Evolutionary conservation across 2,113 vertebrate species (phyloP), one percentile per base, ranked within the genome.

Genomic region (Haemorhous mexicanus): DNA sequence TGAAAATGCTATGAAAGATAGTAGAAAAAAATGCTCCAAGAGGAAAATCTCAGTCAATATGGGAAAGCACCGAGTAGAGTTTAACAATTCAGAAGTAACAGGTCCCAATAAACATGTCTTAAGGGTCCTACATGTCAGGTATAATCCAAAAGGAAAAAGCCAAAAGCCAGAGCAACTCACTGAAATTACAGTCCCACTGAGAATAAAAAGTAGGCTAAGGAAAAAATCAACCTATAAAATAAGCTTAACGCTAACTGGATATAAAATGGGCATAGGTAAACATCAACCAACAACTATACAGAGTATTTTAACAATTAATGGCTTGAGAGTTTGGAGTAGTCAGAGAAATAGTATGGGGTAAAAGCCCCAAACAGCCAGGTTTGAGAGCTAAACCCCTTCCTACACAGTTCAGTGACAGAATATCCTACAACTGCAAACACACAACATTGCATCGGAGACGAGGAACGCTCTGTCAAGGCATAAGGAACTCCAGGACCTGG

Each of bases 81-180:
- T 89, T 73, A 93, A 83, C 21, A 91, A 76, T 20, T 11, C 49
- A 92, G 50, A 84, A 94, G 66, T 26, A 95, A 83, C 35, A 90
- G 46, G 30, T 76, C 28, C 18, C n/a, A 61, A 33, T 16, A 58
- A 87, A 74, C 0, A 3, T 7, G 9, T 50, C n/a, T 67, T 52
- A n/a, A 39, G 22, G 35, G 27, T 82, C 32, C 39, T 67, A 24
- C 15, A 19, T 0, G 0, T 33, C 67, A 94, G 14, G 11, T 37
- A 50, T 32, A 28, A 70, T 22, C 33, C 76, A 81, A 77, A 77
- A 81, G 20, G 49, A 59, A 83, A 69, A 86, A 50, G 18, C 0
- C 33, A 76, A 32, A 13, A 82, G 16, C 11, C 50, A 74, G 12
- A 89, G 52, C 18, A 89, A 73, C 16, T 63, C 50, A 78, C 19